phyloP scores from a whole-genome alignment of 2,888 invertebrate genomes.

The Leptopilina myrica region DNA sequence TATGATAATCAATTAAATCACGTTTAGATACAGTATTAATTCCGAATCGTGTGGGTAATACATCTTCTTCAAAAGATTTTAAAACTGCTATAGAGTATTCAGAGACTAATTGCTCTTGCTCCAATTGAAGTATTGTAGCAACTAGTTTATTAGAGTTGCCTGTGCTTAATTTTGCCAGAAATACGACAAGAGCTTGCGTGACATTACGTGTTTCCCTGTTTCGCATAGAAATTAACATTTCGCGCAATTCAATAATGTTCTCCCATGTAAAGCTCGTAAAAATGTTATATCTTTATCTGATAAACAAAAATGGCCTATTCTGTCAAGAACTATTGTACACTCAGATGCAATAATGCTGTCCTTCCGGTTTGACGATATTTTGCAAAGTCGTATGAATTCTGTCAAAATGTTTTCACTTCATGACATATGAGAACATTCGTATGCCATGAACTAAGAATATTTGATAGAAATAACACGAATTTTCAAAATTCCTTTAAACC shows the following conservation, averaged over 20 bases:
- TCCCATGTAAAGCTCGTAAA: conserved; percentile 52
- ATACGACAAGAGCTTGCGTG: conserved; percentile 52
- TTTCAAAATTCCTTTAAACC: too few relatives aligned
- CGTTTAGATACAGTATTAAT: conserved; percentile 42
- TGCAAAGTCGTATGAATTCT: too few relatives aligned
- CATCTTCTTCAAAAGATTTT: conserved; percentile 55
- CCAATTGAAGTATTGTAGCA: conserved; percentile 46
- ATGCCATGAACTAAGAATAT: too few relatives aligned
- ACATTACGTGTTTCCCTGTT: conserved; percentile 39
- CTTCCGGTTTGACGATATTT: too few relatives aligned
- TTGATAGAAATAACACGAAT: too few relatives aligned
- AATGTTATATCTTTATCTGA: conserved; percentile 48
- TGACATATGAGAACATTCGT: too few relatives aligned
- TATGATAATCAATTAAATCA: conserved; percentile 49
- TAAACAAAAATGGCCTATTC: conserved; percentile 45
- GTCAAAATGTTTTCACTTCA: too few relatives aligned
- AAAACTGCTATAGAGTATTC: conserved; percentile 50
- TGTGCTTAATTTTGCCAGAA: conserved; percentile 54
- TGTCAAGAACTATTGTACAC: conserved; percentile 37
- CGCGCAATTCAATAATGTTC: conserved; percentile 41
- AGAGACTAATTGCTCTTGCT: conserved; percentile 51
- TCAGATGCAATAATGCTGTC: neutral
- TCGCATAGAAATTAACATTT: conserved; percentile 49
- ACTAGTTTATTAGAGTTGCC: conserved; percentile 52
- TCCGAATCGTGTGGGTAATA: conserved; percentile 53